Conservation (phyloP, 2,888 invertebrate species). For the Dendrolimus houi region DNA sequence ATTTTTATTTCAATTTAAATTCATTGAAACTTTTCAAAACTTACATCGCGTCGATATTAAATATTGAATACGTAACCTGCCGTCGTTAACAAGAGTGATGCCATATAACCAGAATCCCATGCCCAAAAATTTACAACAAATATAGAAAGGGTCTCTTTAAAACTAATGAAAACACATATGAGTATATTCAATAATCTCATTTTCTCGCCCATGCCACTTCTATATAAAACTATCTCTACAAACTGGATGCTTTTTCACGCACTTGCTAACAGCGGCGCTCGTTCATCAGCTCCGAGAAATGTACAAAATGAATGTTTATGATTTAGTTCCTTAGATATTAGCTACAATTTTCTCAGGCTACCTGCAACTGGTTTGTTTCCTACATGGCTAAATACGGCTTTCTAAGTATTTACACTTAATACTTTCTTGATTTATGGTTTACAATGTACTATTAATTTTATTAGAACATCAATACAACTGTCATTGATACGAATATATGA, state of each 20-base stretch:
- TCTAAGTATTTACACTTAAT: slow-evolving; percentile 62
- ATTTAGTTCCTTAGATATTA: slow-evolving; percentile 53
- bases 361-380: slow-evolving; percentile 59
- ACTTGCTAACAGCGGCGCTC: slow-evolving; percentile 31
- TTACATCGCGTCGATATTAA: too few relatives aligned
- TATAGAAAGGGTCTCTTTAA: too few relatives aligned
- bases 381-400: slow-evolving; percentile 59
- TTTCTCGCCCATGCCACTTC: too few relatives aligned
- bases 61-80: too few relatives aligned
- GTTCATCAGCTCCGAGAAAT: slow-evolving; percentile 49
- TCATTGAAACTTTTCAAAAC: too few relatives aligned
- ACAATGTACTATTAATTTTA: slow-evolving; percentile 11
- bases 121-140: too few relatives aligned
- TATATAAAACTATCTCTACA: not conserved
- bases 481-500: not conserved
- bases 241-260: not conserved
- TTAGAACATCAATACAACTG: not conserved
- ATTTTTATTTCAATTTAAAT: too few relatives aligned
- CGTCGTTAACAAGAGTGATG: too few relatives aligned
- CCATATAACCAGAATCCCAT: too few relatives aligned
- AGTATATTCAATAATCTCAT: too few relatives aligned
- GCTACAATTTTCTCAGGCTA: slow-evolving; percentile 63
- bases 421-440: slow-evolving; percentile 35
- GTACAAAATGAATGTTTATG: slow-evolving; percentile 61
- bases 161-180: too few relatives aligned